Base-by-base conservation (phyloP, 2,797 vertebrate genomes). In the Lates japonicus region DNA sequence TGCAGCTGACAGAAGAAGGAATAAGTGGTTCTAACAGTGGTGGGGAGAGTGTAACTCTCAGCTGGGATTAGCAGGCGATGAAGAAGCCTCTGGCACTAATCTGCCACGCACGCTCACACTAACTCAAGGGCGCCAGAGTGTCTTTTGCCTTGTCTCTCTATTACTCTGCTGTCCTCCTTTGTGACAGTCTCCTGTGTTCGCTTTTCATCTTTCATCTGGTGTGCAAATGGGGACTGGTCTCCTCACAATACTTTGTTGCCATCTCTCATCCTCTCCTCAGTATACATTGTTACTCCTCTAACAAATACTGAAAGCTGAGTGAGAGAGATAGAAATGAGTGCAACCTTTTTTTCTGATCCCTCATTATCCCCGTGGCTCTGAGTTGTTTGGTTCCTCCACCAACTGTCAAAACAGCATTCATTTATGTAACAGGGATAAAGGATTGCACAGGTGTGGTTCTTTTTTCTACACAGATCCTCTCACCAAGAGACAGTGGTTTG, bases 21-120 rank as follows among this genome's bases (percentile, higher is more conserved):
- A 84, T 84, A 86, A 88, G 71, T 76, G 80, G 74, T 82, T 78
- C 49, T 63, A 83, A 69, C 44, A 8, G 81, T 39, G 46, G 75
- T 49, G 67, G 60, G 73, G 78, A 76, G 74, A 83, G 85, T 79
- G 63, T 58, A 87, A 88, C 78, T 86, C 82, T 90, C 88, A 82
- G 4, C 61, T 86, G 83, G 90, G 91, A 93, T 93, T 93, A 92
- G 76, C 66, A 16, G 64, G 76, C 51, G 66, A 72, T 52, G 83
- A 88, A 68, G 92, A 91, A 82, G 87, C 84, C 87, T 83, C 68
- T 85, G 89, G 86, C 88, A 84, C 74, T 93, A 92, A 93, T 94
- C 92, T 91, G 72, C 76, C 77, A 55, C 4, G 37, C 81, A 82
- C 82, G 63, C 85, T 70, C 66, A 74, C 77, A 81, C 60, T 49